Evolutionary conservation across 2,113 vertebrate species (phyloP).

Genomic region (Argyrosomus japonicus): DNA sequence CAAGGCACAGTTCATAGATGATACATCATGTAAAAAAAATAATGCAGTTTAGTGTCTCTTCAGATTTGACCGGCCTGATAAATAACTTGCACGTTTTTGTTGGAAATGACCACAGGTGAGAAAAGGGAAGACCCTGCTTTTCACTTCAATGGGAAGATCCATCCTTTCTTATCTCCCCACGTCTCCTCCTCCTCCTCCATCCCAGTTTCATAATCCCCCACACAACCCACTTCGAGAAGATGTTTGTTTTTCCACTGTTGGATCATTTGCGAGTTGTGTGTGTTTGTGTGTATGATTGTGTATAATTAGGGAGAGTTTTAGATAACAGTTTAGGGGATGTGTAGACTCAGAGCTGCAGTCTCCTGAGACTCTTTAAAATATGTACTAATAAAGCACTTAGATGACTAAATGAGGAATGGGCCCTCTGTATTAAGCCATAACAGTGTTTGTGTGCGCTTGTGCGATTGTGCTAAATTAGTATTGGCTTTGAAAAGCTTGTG

Average conservation of each 20-base stretch:
- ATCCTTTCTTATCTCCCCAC: background rate
- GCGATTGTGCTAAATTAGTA: constrained; percentile 56
- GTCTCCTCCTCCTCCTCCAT: background rate
- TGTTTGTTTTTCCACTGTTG: constrained; percentile 45
- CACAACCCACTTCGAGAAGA: constrained; percentile 18
- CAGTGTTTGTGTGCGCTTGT: constrained; percentile 49
- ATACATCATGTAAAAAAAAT: constrained; percentile 14
- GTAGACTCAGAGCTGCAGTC: constrained; percentile 49
- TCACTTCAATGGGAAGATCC: background rate
- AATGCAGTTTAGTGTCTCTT: constrained; percentile 4
- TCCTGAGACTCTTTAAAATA: constrained; percentile 63
- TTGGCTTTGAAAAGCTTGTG: constrained; percentile 60
- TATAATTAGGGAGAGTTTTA: constrained; percentile 57
- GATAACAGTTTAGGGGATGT: constrained; percentile 53
- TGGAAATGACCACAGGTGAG: constrained; percentile 30
- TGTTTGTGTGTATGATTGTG: constrained; percentile 34
- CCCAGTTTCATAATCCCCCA: constrained; percentile 22
- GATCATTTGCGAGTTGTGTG: constrained; percentile 25
- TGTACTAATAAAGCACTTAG: constrained; percentile 66
- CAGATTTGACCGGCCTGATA: constrained; percentile 7
- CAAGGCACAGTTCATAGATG: background rate
- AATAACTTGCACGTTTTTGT: constrained; percentile 17
- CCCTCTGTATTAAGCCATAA: constrained; percentile 48
- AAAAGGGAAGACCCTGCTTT: background rate
- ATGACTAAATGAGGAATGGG: constrained; percentile 58